phyloP scores from a whole-genome alignment of 2,113 vertebrate species.

The Ceyx cyanopectus region DNA sequence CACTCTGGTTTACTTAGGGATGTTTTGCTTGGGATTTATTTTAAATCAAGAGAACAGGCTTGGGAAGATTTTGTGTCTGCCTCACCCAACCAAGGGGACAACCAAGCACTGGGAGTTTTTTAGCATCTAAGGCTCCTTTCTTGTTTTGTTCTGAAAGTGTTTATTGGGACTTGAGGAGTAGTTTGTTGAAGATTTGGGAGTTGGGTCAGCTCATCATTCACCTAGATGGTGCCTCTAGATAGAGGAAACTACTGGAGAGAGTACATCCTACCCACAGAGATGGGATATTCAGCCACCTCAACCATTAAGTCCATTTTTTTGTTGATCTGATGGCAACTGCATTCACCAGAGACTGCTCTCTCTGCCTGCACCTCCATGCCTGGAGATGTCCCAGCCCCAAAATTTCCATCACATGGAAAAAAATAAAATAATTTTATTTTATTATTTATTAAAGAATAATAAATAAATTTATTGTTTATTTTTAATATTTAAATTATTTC shows the following conservation, averaged over 20 bases:
- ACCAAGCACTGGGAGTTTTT: not conserved
- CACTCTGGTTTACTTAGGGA: not conserved
- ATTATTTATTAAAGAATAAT: too few relatives aligned
- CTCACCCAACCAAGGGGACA: not conserved
- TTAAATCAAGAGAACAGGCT: conserved; percentile 6
- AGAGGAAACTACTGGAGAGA: not conserved
- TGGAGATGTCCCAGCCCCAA: not conserved
- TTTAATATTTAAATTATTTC: too few relatives aligned
- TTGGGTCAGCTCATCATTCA: not conserved
- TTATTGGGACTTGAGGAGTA: not conserved
- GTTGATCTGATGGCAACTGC: not conserved
- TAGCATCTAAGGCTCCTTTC: not conserved
- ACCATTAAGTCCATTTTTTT: not conserved
- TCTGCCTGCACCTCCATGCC: too few relatives aligned
- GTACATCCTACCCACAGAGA: not conserved
- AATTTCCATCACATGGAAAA: not conserved
- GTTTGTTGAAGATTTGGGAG: not conserved
- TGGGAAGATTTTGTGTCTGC: not conserved
- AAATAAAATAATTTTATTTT: too few relatives aligned
- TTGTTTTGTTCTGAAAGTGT: not conserved
- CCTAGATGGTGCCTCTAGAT: not conserved
- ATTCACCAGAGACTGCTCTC: not conserved
- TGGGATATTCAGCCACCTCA: not conserved
- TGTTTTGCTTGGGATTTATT: conserved; percentile 33
- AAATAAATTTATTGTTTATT: too few relatives aligned